A percentile compares a stretch with the other conserved stretches of the same genome.
phyloP scores from a whole-genome alignment of 2,113 vertebrate species.

The Tonatia bakeri region DNA sequence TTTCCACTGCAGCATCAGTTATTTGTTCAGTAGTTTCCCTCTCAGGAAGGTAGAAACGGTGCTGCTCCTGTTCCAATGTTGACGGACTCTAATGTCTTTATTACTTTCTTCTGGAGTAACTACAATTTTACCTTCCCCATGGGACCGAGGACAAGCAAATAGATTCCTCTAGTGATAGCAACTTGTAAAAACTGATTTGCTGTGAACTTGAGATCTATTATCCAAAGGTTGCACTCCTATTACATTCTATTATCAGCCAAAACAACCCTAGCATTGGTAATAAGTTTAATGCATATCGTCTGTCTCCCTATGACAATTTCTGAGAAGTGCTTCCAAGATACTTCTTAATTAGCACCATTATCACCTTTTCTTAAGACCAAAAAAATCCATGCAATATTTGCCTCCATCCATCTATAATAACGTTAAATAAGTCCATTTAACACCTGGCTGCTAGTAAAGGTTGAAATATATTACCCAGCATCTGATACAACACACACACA shows the following conservation, averaged over 20 bases:
- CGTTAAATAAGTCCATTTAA: neutral
- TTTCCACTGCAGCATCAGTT: accelerated
- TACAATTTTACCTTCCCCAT: neutral
- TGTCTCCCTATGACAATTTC: neutral
- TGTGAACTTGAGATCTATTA: neutral
- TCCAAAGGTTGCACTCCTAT: neutral
- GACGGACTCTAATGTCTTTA: neutral
- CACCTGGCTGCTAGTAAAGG: neutral
- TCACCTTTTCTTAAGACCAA: neutral
- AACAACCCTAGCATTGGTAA: neutral
- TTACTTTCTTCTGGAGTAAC: neutral
- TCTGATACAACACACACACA: neutral
- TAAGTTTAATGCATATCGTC: neutral
- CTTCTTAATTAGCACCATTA: neutral
- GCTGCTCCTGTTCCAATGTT: neutral
- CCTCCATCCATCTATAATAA: neutral
- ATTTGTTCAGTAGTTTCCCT: neutral
- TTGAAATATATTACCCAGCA: neutral
- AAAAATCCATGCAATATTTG: neutral
- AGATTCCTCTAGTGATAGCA: neutral
- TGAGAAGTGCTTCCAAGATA: neutral
- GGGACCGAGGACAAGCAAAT: neutral
- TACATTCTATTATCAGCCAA: neutral
- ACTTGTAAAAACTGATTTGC: neutral
- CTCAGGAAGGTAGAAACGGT: neutral